Base-by-base conservation (phyloP, 2,113 vertebrate species). In the Panurus biarmicus region DNA sequence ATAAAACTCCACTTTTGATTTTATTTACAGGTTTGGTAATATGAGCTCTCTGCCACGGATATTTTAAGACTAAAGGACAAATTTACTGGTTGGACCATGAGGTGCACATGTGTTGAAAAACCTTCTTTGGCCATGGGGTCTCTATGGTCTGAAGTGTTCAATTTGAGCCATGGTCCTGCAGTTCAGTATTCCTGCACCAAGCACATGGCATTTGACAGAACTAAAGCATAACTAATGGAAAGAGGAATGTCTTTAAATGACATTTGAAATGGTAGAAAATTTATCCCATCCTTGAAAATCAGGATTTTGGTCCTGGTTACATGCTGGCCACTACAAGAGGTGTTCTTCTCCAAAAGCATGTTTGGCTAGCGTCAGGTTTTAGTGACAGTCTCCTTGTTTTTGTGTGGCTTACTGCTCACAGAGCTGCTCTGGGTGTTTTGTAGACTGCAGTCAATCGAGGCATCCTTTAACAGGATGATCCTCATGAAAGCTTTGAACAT, bases 1-100 rank as follows among this genome's bases (percentile, higher is more conserved):
- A 56, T 33, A 47, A 71, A 92, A 48, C 7, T 51, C 35, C 28
- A 24, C 35, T 56, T 85, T 14, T 45, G 11, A 54, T 87, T 91
- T 93, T 85, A 76, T 82, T 91, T 95, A 50, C 40, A 8, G 20
- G 38, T 33, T 70, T 80, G 22, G 91, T 85, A 70, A 42, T 36
- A 88, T 44, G n/a, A 69, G 16, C 9, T 64, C 47, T 90, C 56
- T 90, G 69, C 57, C 36, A 29, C 44, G 51, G 72, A 20, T 80
- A 64, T 71, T 83, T 88, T 84, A 71, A 93, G 56, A 28, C 28
- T 76, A 26, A 75, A 91, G 31, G 13, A 48, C 40, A 45, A 5
- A 36, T 67, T 40, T 82, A 11, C 25, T 65, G 17, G 20, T 76
- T 65, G 61, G 54, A 64, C 36, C 40, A 36, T 54, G 50, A 87